A percentile compares a stretch with the other conserved stretches of the same genome.
These are phyloP conservation scores for Drosophila nikananu DNA, from an alignment of 1,140 invertebrate species.

Conservation along the genomic window DNA sequence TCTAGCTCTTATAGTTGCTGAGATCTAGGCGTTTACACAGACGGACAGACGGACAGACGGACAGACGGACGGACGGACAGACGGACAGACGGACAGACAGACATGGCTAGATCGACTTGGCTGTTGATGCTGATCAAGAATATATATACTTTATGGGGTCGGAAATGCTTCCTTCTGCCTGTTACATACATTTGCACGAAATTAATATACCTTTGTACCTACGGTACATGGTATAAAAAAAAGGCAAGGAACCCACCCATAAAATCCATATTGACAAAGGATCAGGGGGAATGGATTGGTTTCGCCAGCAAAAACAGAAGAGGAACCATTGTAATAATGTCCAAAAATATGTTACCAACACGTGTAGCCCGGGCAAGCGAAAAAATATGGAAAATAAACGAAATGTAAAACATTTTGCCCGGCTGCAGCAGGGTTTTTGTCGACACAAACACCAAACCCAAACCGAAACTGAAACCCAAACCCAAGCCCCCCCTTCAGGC, in stretches of 20 bases:
- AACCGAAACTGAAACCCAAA: neutral
- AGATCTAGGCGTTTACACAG: no score
- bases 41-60: no score
- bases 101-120: no score
- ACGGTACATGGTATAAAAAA: no score
- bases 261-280: conserved; percentile 70
- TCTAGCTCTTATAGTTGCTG: no score
- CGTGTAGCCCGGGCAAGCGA: conserved; percentile 58
- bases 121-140: no score
- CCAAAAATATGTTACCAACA: conserved; percentile 82
- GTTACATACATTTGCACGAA: no score
- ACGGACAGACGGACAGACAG: no score
- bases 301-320: conserved; percentile 43
- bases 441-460: neutral
- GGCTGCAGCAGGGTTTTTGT: conserved; percentile 56
- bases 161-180: no score
- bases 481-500: conserved; percentile 41
- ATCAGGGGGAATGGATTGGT: conserved; percentile 17
- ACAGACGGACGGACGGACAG: no score
- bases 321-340: conserved; percentile 79
- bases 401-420: conserved; percentile 54
- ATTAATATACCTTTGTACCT: no score
- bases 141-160: no score
- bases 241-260: conserved; percentile 21
- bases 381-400: conserved; percentile 57